These are phyloP conservation scores for Himalopsyche phryganea DNA, from an alignment of 1,140 invertebrate genomes.

Conservation along the genomic window DNA sequence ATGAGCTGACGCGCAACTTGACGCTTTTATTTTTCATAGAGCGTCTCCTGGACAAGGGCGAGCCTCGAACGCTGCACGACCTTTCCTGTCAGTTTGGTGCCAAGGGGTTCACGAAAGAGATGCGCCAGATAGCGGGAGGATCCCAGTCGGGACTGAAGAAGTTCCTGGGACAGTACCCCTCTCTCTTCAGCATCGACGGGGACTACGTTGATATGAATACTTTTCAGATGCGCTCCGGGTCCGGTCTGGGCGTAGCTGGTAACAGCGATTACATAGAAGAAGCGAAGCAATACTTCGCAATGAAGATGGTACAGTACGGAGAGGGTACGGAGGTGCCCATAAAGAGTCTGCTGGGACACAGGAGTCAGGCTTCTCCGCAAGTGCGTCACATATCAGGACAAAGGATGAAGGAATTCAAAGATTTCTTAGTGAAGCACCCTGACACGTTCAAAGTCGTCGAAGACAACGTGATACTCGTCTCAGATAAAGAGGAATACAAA, in stretches of 20 bases:
- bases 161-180: conserved; percentile 85
- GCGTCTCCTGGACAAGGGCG: conserved; percentile 88
- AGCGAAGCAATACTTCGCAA: conserved; percentile 91
- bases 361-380: conserved; percentile 91
- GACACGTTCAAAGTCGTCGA: conserved; percentile 87
- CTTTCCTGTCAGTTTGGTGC: conserved; percentile 95
- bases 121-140: conserved; percentile 91
- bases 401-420: conserved; percentile 90
- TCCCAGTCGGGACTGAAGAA: conserved; percentile 92
- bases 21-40: conserved; percentile 95
- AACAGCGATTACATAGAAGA: conserved; percentile 85
- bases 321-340: conserved; percentile 88
- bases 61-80: conserved; percentile 91
- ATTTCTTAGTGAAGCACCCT: conserved; percentile 81
- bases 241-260: conserved; percentile 50
- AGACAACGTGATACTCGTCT: conserved; percentile 68
- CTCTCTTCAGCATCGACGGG: conserved; percentile 85
- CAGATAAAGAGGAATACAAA: conserved; percentile 56
- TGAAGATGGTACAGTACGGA: conserved; percentile 86
- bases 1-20: conserved; percentile 89
- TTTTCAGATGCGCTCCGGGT: conserved; percentile 57
- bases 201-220: conserved; percentile 88
- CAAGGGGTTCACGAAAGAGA: conserved; percentile 93
- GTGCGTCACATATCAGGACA: conserved; percentile 92
- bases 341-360: conserved; percentile 86